These are phyloP conservation scores for Corydoras sp. DNA, from an alignment of 2,113 vertebrate genomes.

Conservation along the genomic window DNA sequence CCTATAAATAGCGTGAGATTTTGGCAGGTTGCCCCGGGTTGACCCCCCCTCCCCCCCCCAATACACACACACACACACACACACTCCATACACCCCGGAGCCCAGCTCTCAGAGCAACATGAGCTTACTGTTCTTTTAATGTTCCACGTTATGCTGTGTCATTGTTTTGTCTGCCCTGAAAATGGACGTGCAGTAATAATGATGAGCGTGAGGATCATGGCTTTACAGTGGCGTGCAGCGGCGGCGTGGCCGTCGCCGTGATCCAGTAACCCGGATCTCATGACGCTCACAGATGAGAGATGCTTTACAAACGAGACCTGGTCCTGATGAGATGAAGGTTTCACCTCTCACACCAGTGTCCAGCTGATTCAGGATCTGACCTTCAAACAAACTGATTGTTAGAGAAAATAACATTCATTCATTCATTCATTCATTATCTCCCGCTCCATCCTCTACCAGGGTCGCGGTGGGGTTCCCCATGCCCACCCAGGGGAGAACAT, in stretches of 20 bases:
- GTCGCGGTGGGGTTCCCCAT: no score
- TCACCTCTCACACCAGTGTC: no score
- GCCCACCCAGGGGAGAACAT: no score
- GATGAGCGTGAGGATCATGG: conserved; percentile 16
- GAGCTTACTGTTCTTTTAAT: not conserved
- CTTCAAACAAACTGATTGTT: no score
- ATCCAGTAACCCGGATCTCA: not conserved
- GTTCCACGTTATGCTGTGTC: not conserved
- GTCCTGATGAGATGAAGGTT: no score
- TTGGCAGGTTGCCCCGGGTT: conserved; percentile 14
- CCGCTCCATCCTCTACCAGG: no score
- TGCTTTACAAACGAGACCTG: not conserved
- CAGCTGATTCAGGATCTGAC: no score
- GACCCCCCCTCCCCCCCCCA: conserved; percentile 9
- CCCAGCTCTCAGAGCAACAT: no score
- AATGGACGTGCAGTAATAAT: conserved; percentile 12
- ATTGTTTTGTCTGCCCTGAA: not conserved
- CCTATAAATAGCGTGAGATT: conserved; percentile 38
- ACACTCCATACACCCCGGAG: no score
- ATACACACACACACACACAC: not conserved
- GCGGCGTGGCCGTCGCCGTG: conserved; percentile 7
- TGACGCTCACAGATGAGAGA: not conserved
- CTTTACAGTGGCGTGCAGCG: not conserved
- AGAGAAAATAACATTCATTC: no score
- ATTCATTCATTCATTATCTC: no score